phyloP scores from a whole-genome alignment of 2,113 vertebrate genomes.

The Heteronetta atricapilla region DNA sequence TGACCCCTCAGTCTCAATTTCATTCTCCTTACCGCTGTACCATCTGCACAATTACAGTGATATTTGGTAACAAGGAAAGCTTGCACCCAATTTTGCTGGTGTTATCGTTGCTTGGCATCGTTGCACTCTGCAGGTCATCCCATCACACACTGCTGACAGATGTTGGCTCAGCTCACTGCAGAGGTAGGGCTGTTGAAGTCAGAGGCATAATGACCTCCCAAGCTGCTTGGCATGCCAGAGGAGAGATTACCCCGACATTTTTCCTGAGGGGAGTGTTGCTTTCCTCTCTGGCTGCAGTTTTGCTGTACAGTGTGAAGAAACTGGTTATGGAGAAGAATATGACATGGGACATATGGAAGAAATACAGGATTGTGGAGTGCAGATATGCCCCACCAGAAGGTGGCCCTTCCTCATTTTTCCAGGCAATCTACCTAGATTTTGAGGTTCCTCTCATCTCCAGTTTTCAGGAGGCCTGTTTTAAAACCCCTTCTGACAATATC shows the following conservation, averaged over 20 bases:
- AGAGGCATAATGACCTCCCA: not conserved
- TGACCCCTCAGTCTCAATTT: not conserved
- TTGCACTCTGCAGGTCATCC: rapidly evolving
- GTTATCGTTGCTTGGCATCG: not conserved
- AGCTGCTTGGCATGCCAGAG: not conserved
- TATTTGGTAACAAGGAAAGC: not conserved
- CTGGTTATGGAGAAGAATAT: not conserved
- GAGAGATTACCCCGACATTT: not conserved
- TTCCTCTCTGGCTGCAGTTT: not conserved
- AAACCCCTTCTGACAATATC: not conserved
- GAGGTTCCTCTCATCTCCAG: not conserved
- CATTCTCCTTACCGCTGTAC: not conserved
- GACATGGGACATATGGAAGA: not conserved
- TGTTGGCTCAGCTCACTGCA: not conserved
- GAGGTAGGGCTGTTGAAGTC: not conserved
- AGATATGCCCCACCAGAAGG: not conserved
- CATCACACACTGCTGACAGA: not conserved
- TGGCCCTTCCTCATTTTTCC: not conserved
- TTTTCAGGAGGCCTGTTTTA: not conserved
- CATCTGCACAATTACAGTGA: not conserved
- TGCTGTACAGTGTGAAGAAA: not conserved
- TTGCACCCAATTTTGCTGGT: not conserved
- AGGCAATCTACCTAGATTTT: not conserved
- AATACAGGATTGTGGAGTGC: not conserved
- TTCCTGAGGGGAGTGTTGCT: not conserved